These are phyloP conservation scores for Microtus oregoni DNA, from an alignment of 2,113 vertebrate species.

Conservation along the genomic window DNA sequence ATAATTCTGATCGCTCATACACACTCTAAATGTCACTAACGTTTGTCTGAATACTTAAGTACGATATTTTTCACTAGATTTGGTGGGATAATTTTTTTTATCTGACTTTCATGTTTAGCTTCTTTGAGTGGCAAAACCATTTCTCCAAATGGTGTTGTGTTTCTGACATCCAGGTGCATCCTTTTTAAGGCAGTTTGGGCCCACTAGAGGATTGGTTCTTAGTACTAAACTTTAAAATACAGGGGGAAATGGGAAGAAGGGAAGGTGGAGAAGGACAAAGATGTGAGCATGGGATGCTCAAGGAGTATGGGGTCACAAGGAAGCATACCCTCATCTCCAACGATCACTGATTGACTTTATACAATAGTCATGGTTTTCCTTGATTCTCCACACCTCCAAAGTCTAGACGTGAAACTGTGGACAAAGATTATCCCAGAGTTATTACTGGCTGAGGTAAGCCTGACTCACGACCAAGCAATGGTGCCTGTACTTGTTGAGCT, in stretches of 20 bases:
- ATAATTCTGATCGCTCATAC: not conserved
- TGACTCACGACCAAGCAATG: slow-evolving; percentile 48
- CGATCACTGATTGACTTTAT: not conserved
- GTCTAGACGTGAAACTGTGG: slow-evolving; percentile 33
- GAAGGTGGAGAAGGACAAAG: not conserved
- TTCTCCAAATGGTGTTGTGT: not conserved
- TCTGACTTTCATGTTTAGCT: not conserved
- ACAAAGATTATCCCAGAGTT: slow-evolving; percentile 12
- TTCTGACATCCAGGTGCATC: not conserved
- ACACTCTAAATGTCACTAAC: not conserved
- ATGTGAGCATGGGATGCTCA: not conserved
- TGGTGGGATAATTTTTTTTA: not conserved
- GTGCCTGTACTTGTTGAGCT: not conserved
- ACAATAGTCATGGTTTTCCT: not conserved
- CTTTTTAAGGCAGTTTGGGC: not conserved
- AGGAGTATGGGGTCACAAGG: not conserved
- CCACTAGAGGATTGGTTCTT: not conserved
- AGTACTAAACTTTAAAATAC: not conserved
- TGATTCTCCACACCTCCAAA: not conserved
- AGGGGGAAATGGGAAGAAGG: not conserved
- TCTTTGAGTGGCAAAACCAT: not conserved
- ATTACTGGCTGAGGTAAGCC: not conserved
- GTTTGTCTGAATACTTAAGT: slow-evolving; percentile 18
- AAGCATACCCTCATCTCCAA: not conserved
- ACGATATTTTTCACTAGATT: slow-evolving; percentile 16